Percentiles rank a stretch among this genome's conserved stretches.
These are phyloP conservation scores for Diploptera punctata DNA, from an alignment of 2,888 invertebrate species.

Conservation along the genomic window DNA sequence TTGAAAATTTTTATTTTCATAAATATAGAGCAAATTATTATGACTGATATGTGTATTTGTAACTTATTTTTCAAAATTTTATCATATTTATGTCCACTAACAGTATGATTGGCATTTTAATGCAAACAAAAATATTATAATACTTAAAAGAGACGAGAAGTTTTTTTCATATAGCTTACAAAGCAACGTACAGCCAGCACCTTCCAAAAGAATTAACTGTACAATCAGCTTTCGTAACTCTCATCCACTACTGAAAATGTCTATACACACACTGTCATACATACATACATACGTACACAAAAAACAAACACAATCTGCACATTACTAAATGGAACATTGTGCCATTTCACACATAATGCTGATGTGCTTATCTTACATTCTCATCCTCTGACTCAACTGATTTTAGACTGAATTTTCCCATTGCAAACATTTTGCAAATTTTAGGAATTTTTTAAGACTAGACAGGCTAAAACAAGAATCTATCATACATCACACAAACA, in stretches of 20 bases:
- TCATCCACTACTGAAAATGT: neutral
- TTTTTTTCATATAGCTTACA: neutral
- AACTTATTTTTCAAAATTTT: neutral
- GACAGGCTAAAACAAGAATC: conserved; percentile 18
- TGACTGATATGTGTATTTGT: conserved; percentile 22
- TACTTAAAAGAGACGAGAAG: neutral
- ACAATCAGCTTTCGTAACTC: neutral
- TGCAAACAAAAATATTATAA: neutral
- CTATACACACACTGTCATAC: neutral
- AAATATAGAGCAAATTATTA: too few species aligned
- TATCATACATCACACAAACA: conserved; percentile 1
- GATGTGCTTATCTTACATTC: conserved; percentile 3
- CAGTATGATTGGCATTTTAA: neutral
- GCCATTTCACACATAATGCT: neutral
- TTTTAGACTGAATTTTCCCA: neutral
- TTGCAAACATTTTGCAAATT: neutral
- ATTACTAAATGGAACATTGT: neutral
- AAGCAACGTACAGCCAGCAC: conserved; percentile 24
- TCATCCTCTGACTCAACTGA: neutral
- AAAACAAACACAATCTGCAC: neutral
- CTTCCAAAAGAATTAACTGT: neutral
- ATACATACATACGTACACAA: neutral
- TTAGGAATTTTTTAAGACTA: conserved; percentile 7
- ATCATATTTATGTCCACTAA: neutral
- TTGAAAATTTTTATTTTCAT: too few species aligned